Evolutionary conservation across 2,888 invertebrate species (phyloP).

Genomic region (Eudasyphora cyanicolor): DNA sequence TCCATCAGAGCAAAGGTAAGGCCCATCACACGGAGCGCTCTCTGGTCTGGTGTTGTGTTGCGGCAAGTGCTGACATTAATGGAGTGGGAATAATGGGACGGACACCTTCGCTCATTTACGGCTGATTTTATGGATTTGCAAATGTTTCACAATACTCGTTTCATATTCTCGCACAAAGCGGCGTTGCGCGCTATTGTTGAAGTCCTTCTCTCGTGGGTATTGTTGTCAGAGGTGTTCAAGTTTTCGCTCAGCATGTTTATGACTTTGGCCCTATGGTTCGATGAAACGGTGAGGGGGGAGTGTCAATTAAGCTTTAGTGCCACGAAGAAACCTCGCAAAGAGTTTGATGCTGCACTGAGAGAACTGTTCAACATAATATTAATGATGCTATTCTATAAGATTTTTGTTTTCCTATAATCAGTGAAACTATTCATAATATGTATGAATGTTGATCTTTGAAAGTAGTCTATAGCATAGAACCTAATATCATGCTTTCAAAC

Average conservation of each 20-base stretch:
- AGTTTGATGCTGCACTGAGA: no score
- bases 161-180: background rate
- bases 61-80: background rate
- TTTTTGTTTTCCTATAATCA: no score
- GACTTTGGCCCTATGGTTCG: no score
- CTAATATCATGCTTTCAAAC: no score
- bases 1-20: background rate
- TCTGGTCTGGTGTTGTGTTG: background rate
- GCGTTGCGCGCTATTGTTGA: constrained; percentile 17
- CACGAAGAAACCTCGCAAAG: no score
- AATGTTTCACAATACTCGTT: constrained; percentile 28
- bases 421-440: no score
- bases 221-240: background rate
- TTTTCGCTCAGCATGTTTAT: no score
- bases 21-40: background rate
- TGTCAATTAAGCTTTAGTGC: background rate
- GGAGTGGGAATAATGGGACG: constrained; percentile 11
- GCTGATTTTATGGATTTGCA: constrained; percentile 36
- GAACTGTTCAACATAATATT: no score
- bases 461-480: no score
- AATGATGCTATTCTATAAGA: no score
- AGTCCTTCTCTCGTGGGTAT: background rate
- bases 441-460: no score
- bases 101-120: constrained; percentile 15
- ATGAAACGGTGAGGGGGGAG: background rate